phyloP scores from a whole-genome alignment of 2,888 invertebrate species.

The Hydriomena furcata region DNA sequence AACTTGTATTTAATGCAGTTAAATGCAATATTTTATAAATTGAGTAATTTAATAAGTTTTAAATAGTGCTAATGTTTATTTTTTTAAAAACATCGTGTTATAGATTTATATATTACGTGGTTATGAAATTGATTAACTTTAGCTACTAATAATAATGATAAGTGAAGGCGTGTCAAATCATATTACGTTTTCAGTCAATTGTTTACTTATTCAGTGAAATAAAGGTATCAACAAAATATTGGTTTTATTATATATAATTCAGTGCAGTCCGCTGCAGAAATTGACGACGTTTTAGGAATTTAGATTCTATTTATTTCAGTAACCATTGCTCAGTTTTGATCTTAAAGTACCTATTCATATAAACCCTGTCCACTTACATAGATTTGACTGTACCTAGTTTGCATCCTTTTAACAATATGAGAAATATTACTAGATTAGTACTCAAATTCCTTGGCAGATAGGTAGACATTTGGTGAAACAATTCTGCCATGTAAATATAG shows the following conservation, averaged over 20 bases:
- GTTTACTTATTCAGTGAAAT: conserved; percentile 80
- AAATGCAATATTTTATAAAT: conserved; percentile 83
- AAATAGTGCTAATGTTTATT: conserved; percentile 83
- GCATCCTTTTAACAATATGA: too few species aligned
- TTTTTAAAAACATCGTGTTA: conserved; percentile 81
- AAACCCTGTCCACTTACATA: too few species aligned
- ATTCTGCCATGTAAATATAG: too few species aligned
- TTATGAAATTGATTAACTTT: conserved; percentile 78
- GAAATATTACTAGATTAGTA: too few species aligned
- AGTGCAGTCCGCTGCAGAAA: too few species aligned
- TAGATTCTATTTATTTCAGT: too few species aligned
- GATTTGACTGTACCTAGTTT: too few species aligned
- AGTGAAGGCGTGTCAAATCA: conserved; percentile 81
- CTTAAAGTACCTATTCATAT: too few species aligned
- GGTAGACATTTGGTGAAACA: too few species aligned
- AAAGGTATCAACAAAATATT: conserved; percentile 68
- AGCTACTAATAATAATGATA: conserved; percentile 69
- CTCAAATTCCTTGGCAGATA: too few species aligned
- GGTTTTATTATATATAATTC: conserved; percentile 42
- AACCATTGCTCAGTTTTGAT: too few species aligned
- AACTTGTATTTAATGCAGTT: conserved; percentile 83
- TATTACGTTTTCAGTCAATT: conserved; percentile 82
- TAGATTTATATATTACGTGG: conserved; percentile 80
- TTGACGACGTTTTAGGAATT: too few species aligned
- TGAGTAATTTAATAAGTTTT: conserved; percentile 81